Base-by-base conservation (phyloP, 2,797 vertebrate genomes). In the Naso thynnoides region DNA sequence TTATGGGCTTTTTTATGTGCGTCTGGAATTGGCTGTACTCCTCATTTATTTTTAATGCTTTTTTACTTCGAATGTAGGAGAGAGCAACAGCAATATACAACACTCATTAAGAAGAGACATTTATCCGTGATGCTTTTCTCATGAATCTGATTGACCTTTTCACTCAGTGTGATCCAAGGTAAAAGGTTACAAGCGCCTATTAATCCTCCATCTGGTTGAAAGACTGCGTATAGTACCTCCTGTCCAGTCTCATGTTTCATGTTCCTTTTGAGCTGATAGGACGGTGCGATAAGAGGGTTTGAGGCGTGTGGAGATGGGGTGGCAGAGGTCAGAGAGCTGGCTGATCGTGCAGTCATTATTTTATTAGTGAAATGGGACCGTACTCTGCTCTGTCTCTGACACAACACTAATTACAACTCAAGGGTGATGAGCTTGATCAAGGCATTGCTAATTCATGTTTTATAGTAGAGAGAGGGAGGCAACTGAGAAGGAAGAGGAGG, bases 81-180 rank as follows among this genome's bases (percentile, higher is more conserved):
- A 73, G 74, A 11, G 67, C 76, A 72, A 57, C 79, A 61, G 82
- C 42, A n/a, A 47, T 75, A 71, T 45, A 69, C 55, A 50, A 62
- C 57, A 54, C 70, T 92, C 81, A 86, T 92, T 87, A 88, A 84
- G 70, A 29, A 62, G 64, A 70, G 79, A 90, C 88, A 85, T 88
- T 81, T 85, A 83, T 88, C 87, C 85, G 58, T 63, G 18, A 58
- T 65, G n/a, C 75, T 84, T 90, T 86, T 84, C 86, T 87, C 90
- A 91, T 92, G 91, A 90, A 94, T 92, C 86, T 92, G 83, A 92
- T 94, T 93, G 90, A 93, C 93, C 92, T 92, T 92, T 87, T 69
- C 50, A 36, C 80, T 88, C 80, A 53, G 13, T 47, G 81, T 58
- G 67, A 87, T 85, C 81, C 71, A 52, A 64, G 42, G 84, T 78